Base-by-base conservation (phyloP, 2,888 invertebrate genomes). In the Mythimna vitellina region DNA sequence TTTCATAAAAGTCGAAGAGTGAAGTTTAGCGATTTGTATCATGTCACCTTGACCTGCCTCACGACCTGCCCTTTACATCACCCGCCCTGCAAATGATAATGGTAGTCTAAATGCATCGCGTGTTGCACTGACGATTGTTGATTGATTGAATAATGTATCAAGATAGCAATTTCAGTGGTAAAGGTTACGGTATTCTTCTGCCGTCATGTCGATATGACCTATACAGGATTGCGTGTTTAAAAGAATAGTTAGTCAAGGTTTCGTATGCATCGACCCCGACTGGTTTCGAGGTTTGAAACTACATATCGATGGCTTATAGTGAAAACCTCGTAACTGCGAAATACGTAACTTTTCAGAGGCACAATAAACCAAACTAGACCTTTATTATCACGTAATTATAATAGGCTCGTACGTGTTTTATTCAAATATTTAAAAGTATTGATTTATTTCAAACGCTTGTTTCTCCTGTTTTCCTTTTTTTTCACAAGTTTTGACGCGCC, bases 101-200 rank as follows among this genome's bases (percentile, higher is more conserved):
- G 35, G 22, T 57, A 38, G 35, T 20, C 10, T 25, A 20, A 32
- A 14, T 25, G 12, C 53, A 57, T 73, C 46, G 46, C 56, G 32
- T 73, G 70, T 49, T 70, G 57, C 46, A 70, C 25, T 46, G 35
- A 72, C 25, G 17, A 35, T 20, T 72, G 35, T 56, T 46, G 54
- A 72, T 56, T n/a, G 25, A 51, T 46, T 70, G 32, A 72, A 73
- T 70, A 56, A 72, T 70, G 32, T 46, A 72, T 12, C 20, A 1
- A 22, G 25, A 56, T 17, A 42, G 72, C 54, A 25, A 46, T 72
- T 56, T 56, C 46, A 70, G 46, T 25, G 17, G 46, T 72, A n/a
- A 67, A 66, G 49, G 54, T 72, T 25, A 72, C 14, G 42, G 46
- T 14, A 46, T 70, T 25, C 14, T 35, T 25, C 32, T 25, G 29